Conservation (phyloP, 2,113 vertebrate species). For the Cephalophus harveyi region DNA sequence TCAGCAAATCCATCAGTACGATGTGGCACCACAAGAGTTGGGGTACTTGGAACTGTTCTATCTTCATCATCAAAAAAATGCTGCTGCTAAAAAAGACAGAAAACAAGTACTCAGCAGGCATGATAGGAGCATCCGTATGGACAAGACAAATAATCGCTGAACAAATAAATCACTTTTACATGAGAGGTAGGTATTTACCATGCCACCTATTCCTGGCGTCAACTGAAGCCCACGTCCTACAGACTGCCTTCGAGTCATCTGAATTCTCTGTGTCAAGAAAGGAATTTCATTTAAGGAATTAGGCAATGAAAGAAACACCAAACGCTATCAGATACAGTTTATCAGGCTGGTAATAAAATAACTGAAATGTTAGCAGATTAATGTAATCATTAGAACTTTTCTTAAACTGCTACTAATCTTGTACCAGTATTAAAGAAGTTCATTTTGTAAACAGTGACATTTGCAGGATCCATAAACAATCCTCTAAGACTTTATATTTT, state of each 20-base stretch:
- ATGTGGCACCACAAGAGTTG: slow-evolving; percentile 92
- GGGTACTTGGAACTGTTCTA: slow-evolving; percentile 95
- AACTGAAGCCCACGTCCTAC: slow-evolving; percentile 90
- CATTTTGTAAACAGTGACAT: background rate
- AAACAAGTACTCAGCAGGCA: background rate
- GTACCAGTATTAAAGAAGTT: background rate
- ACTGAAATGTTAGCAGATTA: background rate
- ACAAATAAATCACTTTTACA: background rate
- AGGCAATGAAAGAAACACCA: slow-evolving; percentile 13
- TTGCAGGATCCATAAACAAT: background rate
- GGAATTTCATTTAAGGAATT: background rate
- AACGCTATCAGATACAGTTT: background rate
- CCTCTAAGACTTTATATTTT: background rate
- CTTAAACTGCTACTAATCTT: background rate
- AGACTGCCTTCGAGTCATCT: slow-evolving; percentile 88
- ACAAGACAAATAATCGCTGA: background rate
- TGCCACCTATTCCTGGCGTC: slow-evolving; percentile 85
- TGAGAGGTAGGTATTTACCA: slow-evolving; percentile 81
- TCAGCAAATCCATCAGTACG: slow-evolving; percentile 94
- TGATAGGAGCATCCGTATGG: rapidly evolving
- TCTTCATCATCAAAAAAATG: slow-evolving; percentile 96
- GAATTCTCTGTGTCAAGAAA: slow-evolving; percentile 79
- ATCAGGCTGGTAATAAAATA: background rate
- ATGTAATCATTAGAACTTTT: background rate
- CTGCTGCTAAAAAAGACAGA: slow-evolving; percentile 82